Conservation (phyloP, 2,113 vertebrate genomes). For the Aramus guarauna region DNA sequence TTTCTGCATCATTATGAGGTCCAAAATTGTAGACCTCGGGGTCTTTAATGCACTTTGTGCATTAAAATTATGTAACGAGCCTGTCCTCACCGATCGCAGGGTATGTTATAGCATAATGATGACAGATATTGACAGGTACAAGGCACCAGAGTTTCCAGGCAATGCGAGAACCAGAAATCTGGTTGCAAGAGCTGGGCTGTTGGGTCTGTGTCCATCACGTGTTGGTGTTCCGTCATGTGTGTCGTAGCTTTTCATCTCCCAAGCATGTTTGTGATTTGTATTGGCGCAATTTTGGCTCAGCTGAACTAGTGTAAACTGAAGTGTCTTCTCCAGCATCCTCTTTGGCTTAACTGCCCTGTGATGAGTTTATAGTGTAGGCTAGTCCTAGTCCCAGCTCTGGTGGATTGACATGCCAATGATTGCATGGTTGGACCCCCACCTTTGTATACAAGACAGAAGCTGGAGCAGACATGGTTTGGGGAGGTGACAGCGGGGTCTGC, state of each 20-base stretch:
- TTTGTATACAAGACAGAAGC: not conserved
- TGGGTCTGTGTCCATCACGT: not conserved
- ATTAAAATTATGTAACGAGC: conserved; percentile 24
- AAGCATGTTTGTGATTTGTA: fast-evolving
- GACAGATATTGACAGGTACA: conserved; percentile 18
- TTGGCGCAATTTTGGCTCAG: not conserved
- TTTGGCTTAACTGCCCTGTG: not conserved
- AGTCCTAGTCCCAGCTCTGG: not conserved
- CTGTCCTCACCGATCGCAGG: not conserved
- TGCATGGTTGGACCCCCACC: not conserved
- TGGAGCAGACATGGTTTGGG: not conserved
- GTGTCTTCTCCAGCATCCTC: not conserved
- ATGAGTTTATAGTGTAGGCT: not conserved
- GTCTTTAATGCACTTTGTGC: not conserved
- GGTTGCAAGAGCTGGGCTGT: not conserved
- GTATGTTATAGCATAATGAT: fast-evolving
- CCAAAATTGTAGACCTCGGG: not conserved
- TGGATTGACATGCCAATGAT: fast-evolving
- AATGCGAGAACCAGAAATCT: not conserved
- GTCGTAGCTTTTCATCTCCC: not conserved
- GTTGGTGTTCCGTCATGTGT: not conserved
- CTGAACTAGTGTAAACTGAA: not conserved
- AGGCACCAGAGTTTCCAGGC: not conserved
- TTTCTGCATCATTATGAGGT: not conserved
- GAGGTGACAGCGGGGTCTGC: not conserved